A percentile compares a stretch with the other conserved stretches of the same genome.
These are phyloP conservation scores for Pipistrellus pipistrellus DNA, from an alignment of 2,797 vertebrate species.

Conservation along the genomic window DNA sequence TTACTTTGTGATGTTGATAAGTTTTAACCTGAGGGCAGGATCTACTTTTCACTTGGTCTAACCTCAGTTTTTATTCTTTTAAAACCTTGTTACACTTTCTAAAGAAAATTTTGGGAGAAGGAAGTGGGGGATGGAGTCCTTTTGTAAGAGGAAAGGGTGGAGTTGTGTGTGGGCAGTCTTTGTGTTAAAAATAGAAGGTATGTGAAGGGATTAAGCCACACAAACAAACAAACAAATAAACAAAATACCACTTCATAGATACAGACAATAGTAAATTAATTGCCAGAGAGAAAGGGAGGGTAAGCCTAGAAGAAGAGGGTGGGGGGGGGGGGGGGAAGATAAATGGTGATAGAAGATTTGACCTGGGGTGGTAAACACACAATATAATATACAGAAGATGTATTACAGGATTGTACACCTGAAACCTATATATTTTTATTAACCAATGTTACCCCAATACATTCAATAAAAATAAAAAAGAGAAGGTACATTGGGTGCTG, in stretches of 20 bases:
- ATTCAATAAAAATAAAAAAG: not conserved
- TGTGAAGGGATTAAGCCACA: not conserved
- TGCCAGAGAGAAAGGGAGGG: not conserved
- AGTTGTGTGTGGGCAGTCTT: slow-evolving; percentile 17
- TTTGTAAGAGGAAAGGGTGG: slow-evolving; percentile 24
- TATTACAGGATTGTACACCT: not conserved
- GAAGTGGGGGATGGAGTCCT: not conserved
- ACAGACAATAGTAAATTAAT: not conserved
- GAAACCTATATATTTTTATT: not conserved
- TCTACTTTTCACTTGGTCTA: slow-evolving; percentile 68
- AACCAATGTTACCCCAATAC: not conserved
- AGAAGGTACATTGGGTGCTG: slow-evolving; percentile 79
- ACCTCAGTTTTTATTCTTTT: slow-evolving; percentile 61
- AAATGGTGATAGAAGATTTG: not conserved
- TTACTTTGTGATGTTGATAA: not conserved
- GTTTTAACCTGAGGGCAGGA: slow-evolving; percentile 20
- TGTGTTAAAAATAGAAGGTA: slow-evolving; percentile 73
- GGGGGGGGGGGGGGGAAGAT: not conserved
- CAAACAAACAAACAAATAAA: not conserved
- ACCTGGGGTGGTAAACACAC: not conserved
- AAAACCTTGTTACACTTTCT: slow-evolving; percentile 62
- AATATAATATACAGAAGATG: not conserved
- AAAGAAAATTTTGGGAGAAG: slow-evolving; percentile 70
- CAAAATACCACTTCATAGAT: not conserved
- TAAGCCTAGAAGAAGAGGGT: not conserved